Evolutionary conservation across 2,797 vertebrate genomes (phyloP), one percentile per base, ranked within the genome.

Genomic region (Ficedula albicollis): DNA sequence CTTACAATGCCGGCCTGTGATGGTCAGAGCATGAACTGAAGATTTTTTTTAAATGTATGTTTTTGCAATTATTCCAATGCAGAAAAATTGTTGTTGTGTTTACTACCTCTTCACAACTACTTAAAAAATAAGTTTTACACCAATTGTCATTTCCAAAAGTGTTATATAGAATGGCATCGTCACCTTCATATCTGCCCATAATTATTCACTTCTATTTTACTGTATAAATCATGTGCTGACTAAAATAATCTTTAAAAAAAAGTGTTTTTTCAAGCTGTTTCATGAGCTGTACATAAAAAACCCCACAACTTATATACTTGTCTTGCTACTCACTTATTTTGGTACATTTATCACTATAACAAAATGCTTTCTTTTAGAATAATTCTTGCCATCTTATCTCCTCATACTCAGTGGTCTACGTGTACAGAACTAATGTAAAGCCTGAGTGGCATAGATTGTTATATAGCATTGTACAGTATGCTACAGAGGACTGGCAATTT

Each of bases 101-200:
- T 70, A 73, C 22, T 44, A 67, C 10, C 14, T 55, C 41, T 86
- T 76, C 59, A 49, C 20, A 88, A 73, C 15, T 67, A 76, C 9
- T 55, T 79, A 82, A 12, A 10, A 76, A 64, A 0, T 49, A 87
- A 81, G 9, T 75, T 94, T 86, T 49, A 43, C 20, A 63, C 23
- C 19, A 19, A 84, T 44, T 70, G 32, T 27, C 13, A 62, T 43
- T 78, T 73, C 54, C 29, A 56, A 46, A 92, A 76, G 26, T 36
- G 10, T 30, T 72, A 72, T 68, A 94, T 87, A 79, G 30, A 51
- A 89, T 54, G 32, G 32, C 32, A 93, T 78, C 77, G 85, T 58
- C 46, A 80, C n/a, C 36, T 90, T 90, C 46, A 0, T 85, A 87
- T 80, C 54, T 73, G 36, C 25, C 66, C 23, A 38, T 72, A 89